These are phyloP conservation scores for Scarus forsteni DNA, from an alignment of 2,797 vertebrate genomes.

Conservation along the genomic window DNA sequence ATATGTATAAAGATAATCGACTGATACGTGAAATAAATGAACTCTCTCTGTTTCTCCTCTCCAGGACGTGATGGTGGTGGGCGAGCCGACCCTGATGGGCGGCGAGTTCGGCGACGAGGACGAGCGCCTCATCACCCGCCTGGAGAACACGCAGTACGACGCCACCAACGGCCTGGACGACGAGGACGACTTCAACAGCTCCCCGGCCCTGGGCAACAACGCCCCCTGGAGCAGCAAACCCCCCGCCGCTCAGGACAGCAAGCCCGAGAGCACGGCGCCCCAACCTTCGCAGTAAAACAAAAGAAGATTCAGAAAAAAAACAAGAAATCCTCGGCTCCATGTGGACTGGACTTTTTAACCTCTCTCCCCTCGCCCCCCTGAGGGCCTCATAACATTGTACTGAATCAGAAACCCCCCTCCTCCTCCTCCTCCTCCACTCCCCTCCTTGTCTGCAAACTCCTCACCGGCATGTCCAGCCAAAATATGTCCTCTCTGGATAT, in stretches of 20 bases:
- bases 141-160: slow-evolving; percentile 99
- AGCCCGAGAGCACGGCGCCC: slow-evolving; percentile 94
- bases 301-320: slow-evolving; percentile 28
- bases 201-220: slow-evolving; percentile 95
- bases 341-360: slow-evolving; percentile 64
- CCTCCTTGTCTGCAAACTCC: slow-evolving; percentile 48
- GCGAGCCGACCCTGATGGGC: slow-evolving; percentile 98
- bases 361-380: slow-evolving; percentile 9
- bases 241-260: slow-evolving; percentile 92
- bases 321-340: slow-evolving; percentile 46
- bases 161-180: slow-evolving; percentile 98
- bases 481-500: slow-evolving; percentile 56
- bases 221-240: slow-evolving; percentile 96
- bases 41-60: neutral
- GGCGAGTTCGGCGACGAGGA: slow-evolving; percentile 99
- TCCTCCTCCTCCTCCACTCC: neutral
- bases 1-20: too few species aligned
- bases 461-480: slow-evolving; percentile 49
- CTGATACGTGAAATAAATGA: too few species aligned
- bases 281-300: slow-evolving; percentile 93
- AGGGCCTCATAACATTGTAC: slow-evolving; percentile 65
- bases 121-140: slow-evolving; percentile 98
- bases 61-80: slow-evolving; percentile 99
- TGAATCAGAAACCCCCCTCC: slow-evolving; percentile 50
- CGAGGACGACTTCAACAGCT: slow-evolving; percentile 97